These are phyloP conservation scores for Piscicola geometra DNA, from an alignment of 2,888 invertebrate genomes.

Conservation along the genomic window DNA sequence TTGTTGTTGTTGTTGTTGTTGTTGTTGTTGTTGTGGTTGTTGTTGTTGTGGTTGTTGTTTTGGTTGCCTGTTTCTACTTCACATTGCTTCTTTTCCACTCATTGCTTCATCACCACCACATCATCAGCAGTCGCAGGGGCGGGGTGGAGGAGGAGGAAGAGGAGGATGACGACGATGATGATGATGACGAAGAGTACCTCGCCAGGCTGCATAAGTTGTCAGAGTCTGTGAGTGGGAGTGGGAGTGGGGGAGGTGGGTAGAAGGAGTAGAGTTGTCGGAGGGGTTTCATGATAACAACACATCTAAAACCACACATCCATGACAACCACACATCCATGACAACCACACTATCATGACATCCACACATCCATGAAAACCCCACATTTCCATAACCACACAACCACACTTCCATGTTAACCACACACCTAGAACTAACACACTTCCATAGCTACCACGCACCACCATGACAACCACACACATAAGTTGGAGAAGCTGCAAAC, in stretches of 20 bases:
- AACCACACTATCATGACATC: too few species aligned
- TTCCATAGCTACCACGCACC: too few species aligned
- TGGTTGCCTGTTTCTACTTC: not conserved
- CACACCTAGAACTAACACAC: too few species aligned
- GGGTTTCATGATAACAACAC: too few species aligned
- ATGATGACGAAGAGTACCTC: slow-evolving; percentile 10
- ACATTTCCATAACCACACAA: not conserved
- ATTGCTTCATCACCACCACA: not conserved
- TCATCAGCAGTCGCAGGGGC: not conserved
- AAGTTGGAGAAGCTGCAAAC: slow-evolving; percentile 4
- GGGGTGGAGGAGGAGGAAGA: slow-evolving; percentile 15
- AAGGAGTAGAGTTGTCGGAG: too few species aligned
- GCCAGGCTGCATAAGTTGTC: not conserved
- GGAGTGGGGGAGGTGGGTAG: too few species aligned
- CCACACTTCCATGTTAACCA: too few species aligned
- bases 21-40: not conserved
- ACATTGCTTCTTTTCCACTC: not conserved
- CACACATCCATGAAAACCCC: too few species aligned
- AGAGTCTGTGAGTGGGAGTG: not conserved
- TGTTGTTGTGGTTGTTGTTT: not conserved
- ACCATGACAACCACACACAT: too few species aligned
- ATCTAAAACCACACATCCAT: too few species aligned
- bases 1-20: not conserved
- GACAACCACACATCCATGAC: too few species aligned
- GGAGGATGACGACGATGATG: slow-evolving; percentile 13